phyloP scores from a whole-genome alignment of 2,113 vertebrate species.

The Aegithalos caudatus region DNA sequence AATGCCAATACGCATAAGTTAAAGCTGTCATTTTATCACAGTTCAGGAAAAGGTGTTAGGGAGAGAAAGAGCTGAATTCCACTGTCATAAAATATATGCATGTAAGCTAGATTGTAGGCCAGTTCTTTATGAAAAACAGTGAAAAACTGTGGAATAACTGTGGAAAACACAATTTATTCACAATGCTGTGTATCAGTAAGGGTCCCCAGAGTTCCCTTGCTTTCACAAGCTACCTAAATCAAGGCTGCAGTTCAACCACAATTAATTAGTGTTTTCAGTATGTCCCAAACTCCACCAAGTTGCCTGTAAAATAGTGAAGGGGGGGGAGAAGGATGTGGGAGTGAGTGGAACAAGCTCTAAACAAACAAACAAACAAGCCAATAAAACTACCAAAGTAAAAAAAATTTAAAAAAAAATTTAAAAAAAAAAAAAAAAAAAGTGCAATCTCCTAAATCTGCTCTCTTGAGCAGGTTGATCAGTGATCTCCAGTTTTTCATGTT shows the following conservation, averaged over 20 bases:
- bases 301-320: background rate
- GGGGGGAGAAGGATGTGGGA: background rate
- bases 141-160: background rate
- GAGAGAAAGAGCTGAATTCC: background rate
- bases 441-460: background rate
- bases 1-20: accelerated
- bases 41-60: background rate
- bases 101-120: background rate
- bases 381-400: background rate
- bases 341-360: background rate
- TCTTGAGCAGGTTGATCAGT: background rate
- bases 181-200: background rate
- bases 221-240: background rate
- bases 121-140: background rate
- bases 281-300: background rate
- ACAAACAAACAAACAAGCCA: background rate
- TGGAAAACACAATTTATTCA: background rate
- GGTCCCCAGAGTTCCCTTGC: background rate
- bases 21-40: background rate
- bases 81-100: background rate
- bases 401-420: no score
- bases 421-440: background rate
- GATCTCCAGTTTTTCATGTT: constrained; percentile 11
- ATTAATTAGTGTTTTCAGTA: background rate
- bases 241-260: background rate